A percentile compares a stretch with the other conserved stretches of the same genome.
Evolutionary conservation across 2,797 vertebrate species (phyloP).

Genomic region (Myotis myotis): DNA sequence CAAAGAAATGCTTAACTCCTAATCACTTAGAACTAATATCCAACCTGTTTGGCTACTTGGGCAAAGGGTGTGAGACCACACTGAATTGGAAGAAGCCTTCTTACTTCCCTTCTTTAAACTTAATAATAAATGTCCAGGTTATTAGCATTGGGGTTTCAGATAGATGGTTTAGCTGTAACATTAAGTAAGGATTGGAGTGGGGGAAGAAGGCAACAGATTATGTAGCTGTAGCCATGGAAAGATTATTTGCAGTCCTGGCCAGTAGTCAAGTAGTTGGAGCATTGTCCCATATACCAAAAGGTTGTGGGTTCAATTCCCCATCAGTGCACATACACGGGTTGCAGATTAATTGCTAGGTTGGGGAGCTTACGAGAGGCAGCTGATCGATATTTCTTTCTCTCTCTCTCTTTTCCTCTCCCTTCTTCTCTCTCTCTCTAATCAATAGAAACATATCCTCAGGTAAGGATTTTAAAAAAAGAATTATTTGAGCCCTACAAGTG

Average conservation of each 20-base stretch:
- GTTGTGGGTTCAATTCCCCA: not conserved
- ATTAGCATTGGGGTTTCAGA: not conserved
- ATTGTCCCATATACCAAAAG: not conserved
- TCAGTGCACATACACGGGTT: not conserved
- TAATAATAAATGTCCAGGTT: not conserved
- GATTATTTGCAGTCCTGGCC: not conserved
- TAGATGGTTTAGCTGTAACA: not conserved
- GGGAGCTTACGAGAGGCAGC: not conserved
- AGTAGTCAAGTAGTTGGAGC: not conserved
- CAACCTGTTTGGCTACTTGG: not conserved
- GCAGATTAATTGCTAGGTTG: not conserved
- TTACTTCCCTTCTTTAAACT: not conserved
- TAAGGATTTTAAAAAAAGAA: not conserved
- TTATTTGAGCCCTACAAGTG: not conserved
- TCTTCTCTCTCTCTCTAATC: not conserved
- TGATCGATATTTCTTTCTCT: not conserved
- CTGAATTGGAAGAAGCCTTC: not conserved
- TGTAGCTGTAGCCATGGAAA: not conserved
- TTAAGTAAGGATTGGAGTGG: not conserved
- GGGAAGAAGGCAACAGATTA: not conserved
- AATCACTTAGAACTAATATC: not conserved
- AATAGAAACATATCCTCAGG: not conserved
- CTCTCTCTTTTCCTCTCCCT: not conserved
- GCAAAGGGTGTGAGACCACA: not conserved
- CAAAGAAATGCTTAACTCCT: not conserved